phyloP scores from a whole-genome alignment of 2,888 invertebrate genomes.

The Empis livida region DNA sequence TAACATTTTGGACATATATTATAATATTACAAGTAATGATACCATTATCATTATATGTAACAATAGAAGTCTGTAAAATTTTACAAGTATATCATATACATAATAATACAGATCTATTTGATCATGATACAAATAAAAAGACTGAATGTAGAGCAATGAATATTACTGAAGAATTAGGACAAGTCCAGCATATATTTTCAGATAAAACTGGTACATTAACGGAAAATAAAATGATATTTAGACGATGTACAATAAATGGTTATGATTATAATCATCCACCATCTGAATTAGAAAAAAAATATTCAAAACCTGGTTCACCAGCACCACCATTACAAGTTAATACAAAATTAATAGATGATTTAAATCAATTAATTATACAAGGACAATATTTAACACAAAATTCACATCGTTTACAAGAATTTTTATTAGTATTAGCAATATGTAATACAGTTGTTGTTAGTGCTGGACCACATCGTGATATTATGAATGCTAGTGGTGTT shows the following conservation, averaged over 20 bases:
- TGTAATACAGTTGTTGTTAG: slow-evolving; percentile 97
- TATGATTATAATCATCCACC: slow-evolving; percentile 78
- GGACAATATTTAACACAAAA: slow-evolving; percentile 40
- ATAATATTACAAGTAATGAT: slow-evolving; percentile 96
- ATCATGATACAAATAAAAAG: slow-evolving; percentile 65
- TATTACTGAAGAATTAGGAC: slow-evolving; percentile 94
- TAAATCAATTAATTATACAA: slow-evolving; percentile 28
- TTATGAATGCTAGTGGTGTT: slow-evolving; percentile 56
- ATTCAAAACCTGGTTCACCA: slow-evolving; percentile 38
- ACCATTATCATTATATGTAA: slow-evolving; percentile 91
- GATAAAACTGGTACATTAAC: slow-evolving; percentile 98
- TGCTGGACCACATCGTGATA: slow-evolving; percentile 58
- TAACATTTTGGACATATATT: slow-evolving; percentile 90
- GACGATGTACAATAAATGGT: slow-evolving; percentile 78
- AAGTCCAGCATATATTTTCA: slow-evolving; percentile 87
- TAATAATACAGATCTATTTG: slow-evolving; percentile 77
- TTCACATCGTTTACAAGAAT: slow-evolving; percentile 68
- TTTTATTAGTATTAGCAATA: slow-evolving; percentile 78
- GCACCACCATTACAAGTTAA: slow-evolving; percentile 39
- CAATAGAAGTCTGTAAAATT: slow-evolving; percentile 91
- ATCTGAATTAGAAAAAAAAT: slow-evolving; percentile 48
- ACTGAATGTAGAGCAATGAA: slow-evolving; percentile 89
- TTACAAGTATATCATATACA: slow-evolving; percentile 92
- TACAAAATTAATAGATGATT: slow-evolving; percentile 40
- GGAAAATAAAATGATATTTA: slow-evolving; percentile 95